Conservation (phyloP, 1,140 invertebrate species). For the Augochlora pura region DNA sequence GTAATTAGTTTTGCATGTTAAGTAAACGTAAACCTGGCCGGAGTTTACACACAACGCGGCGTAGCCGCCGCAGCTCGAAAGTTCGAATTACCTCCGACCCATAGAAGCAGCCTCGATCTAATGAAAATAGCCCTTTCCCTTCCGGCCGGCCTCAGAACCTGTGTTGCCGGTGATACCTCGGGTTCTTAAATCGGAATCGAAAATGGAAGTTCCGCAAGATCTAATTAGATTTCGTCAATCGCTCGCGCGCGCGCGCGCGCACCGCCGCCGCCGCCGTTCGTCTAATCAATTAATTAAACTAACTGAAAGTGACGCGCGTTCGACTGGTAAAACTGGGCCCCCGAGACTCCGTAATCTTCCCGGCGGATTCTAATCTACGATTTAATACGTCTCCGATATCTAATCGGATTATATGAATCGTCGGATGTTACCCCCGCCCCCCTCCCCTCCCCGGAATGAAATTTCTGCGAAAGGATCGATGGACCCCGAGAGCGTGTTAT, state of each 20-base stretch:
- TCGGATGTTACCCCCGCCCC: not conserved
- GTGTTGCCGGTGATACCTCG: not conserved
- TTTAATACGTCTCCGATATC: slow-evolving; percentile 9
- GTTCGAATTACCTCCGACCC: not conserved
- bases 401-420: not conserved
- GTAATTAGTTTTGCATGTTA: not conserved
- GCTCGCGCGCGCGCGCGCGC: no score
- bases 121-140: not conserved
- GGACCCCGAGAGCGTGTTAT: no score
- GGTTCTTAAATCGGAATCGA: not conserved
- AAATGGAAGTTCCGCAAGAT: not conserved
- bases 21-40: not conserved
- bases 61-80: not conserved
- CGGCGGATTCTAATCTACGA: slow-evolving; percentile 1
- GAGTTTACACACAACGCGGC: not conserved
- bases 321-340: not conserved
- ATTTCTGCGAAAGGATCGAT: no score
- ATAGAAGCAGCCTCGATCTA: not conserved
- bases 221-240: slow-evolving; percentile 29
- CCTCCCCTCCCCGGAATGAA: no score
- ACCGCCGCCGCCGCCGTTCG: no score
- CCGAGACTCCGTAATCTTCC: not conserved
- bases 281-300: no score
- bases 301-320: no score
- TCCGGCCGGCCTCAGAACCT: not conserved